phyloP scores from a whole-genome alignment of 2,797 vertebrate genomes.

The Tapirus indicus region DNA sequence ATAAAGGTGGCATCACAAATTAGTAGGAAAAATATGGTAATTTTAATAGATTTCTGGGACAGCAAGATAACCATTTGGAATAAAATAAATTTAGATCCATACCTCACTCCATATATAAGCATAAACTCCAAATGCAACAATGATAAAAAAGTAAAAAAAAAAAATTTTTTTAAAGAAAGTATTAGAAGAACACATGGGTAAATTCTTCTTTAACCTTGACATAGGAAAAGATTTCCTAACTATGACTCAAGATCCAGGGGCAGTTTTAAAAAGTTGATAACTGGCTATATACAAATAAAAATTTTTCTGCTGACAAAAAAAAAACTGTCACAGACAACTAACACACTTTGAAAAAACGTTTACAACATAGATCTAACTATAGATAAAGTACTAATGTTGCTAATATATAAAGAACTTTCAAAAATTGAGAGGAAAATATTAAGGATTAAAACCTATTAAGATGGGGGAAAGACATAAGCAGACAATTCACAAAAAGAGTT shows the following conservation, averaged over 20 bases:
- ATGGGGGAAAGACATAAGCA: not conserved
- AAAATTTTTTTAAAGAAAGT: not conserved
- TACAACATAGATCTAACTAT: not conserved
- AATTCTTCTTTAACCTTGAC: not conserved
- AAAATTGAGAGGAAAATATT: not conserved
- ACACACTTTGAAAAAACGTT: constrained; percentile 10
- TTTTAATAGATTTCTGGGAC: not conserved
- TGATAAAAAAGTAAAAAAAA: not conserved
- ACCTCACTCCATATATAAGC: not conserved
- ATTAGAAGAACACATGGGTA: not conserved
- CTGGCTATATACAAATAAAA: not conserved
- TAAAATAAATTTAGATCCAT: not conserved
- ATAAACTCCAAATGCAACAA: not conserved
- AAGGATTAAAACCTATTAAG: not conserved
- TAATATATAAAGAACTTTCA: not conserved
- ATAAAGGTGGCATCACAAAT: not conserved
- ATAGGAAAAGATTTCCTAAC: not conserved
- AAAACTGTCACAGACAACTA: not conserved
- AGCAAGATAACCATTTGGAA: constrained; percentile 9
- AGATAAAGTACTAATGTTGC: not conserved
- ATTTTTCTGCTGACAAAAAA: not conserved
- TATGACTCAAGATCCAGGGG: not conserved
- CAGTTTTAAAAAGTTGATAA: not conserved
- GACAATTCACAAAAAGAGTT: not conserved
- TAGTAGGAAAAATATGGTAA: not conserved